phyloP scores from a whole-genome alignment of 2,113 vertebrate species.

The Poecile atricapillus region DNA sequence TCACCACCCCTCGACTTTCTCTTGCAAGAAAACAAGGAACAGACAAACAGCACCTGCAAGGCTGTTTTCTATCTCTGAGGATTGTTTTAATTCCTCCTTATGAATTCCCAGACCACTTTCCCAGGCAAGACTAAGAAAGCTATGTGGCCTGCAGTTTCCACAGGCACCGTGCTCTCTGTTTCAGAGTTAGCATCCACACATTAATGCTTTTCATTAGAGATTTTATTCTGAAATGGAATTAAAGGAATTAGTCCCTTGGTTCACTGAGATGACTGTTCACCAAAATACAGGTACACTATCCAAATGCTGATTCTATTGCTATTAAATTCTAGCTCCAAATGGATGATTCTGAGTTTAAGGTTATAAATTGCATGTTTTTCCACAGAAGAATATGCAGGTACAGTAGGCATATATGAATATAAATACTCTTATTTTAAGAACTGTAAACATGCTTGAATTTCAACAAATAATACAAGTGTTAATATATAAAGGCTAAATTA shows the following conservation, averaged over 20 bases:
- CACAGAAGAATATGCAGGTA: neutral
- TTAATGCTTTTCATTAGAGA: neutral
- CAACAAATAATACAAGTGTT: neutral
- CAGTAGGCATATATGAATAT: neutral
- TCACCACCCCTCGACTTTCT: too few species aligned
- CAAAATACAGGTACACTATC: neutral
- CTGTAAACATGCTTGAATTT: neutral
- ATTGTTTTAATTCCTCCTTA: too few species aligned
- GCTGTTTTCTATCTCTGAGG: too few species aligned
- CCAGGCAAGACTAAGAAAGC: too few species aligned
- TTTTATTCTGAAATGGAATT: neutral
- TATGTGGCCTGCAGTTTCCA: too few species aligned
- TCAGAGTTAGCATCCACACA: too few species aligned
- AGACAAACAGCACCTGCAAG: too few species aligned
- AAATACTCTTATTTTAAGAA: neutral
- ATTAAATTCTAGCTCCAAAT: neutral
- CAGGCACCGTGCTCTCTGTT: too few species aligned
- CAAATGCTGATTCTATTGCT: accelerated
- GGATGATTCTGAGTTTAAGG: neutral
- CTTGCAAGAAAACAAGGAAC: too few species aligned
- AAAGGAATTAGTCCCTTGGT: neutral
- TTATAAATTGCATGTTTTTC: neutral
- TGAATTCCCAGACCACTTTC: too few species aligned
- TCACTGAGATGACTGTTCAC: neutral
- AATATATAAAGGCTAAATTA: neutral